A percentile compares a stretch with the other conserved stretches of the same genome.
Conservation (phyloP, 1,140 invertebrate species). For the Elysia chlorotica region DNA sequence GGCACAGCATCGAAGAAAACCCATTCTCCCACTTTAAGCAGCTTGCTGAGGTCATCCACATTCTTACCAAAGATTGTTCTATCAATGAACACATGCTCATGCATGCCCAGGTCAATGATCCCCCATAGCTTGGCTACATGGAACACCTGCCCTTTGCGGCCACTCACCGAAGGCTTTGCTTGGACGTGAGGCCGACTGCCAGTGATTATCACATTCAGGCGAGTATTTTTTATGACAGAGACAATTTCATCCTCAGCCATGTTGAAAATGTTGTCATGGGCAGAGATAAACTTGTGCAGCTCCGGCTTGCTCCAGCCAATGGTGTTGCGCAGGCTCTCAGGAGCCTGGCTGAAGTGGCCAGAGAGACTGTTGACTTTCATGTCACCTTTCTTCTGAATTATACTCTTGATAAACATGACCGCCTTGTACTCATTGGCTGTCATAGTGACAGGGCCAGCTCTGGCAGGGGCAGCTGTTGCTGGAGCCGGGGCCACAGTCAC, state of each 20-base stretch:
- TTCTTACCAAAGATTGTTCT: conserved; percentile 59
- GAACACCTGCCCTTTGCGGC: conserved; percentile 57
- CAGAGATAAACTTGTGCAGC: conserved; percentile 56
- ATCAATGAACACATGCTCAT: conserved; percentile 65
- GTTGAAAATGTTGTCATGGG: conserved; percentile 57
- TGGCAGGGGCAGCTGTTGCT: conserved; percentile 32
- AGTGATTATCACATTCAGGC: conserved; percentile 61
- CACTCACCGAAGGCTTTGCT: conserved; percentile 48
- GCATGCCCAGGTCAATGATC: conserved; percentile 62
- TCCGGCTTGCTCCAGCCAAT: conserved; percentile 59
- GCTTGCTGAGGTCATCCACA: conserved; percentile 59
- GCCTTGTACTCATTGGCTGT: conserved; percentile 63
- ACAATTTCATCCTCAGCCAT: conserved; percentile 55
- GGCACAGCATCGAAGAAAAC: conserved; percentile 62
- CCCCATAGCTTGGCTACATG: conserved; percentile 64
- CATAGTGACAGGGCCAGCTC: conserved; percentile 58
- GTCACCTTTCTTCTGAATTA: conserved; percentile 60
- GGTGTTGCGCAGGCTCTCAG: conserved; percentile 58
- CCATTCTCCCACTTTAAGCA: conserved; percentile 59
- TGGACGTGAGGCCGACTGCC: conserved; percentile 50
- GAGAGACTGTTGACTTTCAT: conserved; percentile 56
- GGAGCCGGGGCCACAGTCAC: conserved; percentile 31
- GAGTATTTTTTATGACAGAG: conserved; percentile 56
- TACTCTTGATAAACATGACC: conserved; percentile 61
- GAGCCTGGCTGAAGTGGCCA: conserved; percentile 57